Evolutionary conservation across 2,113 vertebrate species (phyloP).

Genomic region (Chlamydotis undulata): DNA sequence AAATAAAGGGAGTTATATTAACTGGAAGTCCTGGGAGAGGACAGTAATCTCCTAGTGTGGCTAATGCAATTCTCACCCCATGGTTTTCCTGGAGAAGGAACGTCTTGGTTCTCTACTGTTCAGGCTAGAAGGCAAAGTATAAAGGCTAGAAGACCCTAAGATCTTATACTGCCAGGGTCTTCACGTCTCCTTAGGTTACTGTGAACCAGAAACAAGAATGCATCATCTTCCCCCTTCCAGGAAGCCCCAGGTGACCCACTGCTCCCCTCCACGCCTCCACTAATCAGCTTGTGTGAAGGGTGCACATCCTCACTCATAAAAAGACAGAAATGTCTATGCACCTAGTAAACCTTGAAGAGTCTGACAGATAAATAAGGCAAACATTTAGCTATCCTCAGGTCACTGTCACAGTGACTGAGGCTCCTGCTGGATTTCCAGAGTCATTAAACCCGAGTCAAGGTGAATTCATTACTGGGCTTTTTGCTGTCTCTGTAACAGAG

Average conservation of each 20-base stretch:
- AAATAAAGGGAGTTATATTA: slow-evolving; percentile 38
- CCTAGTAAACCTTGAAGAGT: not conserved
- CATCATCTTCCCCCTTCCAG: not conserved
- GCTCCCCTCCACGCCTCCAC: not conserved
- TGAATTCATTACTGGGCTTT: not conserved
- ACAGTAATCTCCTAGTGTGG: slow-evolving; percentile 5
- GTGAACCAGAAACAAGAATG: not conserved
- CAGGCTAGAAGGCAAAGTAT: not conserved
- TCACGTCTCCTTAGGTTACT: rapidly evolving
- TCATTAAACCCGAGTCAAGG: not conserved
- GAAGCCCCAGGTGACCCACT: not conserved
- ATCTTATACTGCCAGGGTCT: not conserved
- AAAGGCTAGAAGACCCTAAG: not conserved
- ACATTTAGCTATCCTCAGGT: not conserved
- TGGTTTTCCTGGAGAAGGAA: not conserved
- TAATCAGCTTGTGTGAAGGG: not conserved
- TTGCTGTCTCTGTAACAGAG: not conserved
- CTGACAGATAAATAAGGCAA: not conserved
- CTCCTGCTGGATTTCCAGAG: not conserved
- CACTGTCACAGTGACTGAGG: not conserved
- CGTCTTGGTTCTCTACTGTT: not conserved
- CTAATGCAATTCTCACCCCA: slow-evolving; percentile 41
- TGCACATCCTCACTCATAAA: rapidly evolving
- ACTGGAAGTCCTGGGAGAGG: slow-evolving; percentile 34
- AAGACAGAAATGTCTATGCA: not conserved